These are phyloP conservation scores for Kobus ellipsiprymnus DNA, from an alignment of 2,113 vertebrate genomes.

Conservation along the genomic window DNA sequence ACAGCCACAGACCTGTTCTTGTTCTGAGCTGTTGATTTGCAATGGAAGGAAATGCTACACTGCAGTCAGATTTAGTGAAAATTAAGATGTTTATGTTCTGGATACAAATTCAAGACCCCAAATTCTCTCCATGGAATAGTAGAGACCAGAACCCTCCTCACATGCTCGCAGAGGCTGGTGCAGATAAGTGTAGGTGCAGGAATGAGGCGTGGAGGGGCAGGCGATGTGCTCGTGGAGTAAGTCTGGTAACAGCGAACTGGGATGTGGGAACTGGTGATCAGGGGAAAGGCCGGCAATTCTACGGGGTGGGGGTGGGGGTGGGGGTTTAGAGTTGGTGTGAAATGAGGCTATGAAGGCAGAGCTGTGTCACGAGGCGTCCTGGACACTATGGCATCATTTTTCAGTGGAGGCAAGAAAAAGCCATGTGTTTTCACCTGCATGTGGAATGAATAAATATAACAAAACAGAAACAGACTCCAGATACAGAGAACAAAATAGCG, in stretches of 20 bases:
- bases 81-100: not conserved
- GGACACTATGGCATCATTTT: not conserved
- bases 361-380: not conserved
- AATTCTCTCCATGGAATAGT: not conserved
- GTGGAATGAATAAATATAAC: not conserved
- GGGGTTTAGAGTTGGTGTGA: not conserved
- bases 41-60: not conserved
- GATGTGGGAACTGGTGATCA: not conserved
- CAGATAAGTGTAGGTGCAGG: not conserved
- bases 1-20: not conserved
- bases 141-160: not conserved
- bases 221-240: not conserved
- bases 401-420: not conserved
- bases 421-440: not conserved
- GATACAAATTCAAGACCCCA: not conserved
- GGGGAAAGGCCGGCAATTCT: not conserved
- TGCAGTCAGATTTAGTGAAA: not conserved
- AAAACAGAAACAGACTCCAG: not conserved
- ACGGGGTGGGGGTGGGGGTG: not conserved
- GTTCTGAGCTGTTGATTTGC: not conserved
- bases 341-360: not conserved
- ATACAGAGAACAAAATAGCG: not conserved
- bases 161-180: not conserved
- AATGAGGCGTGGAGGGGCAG: rapidly evolving
- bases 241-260: not conserved